Base-by-base conservation (phyloP, 1,140 invertebrate species). In the Grapholita molesta region DNA sequence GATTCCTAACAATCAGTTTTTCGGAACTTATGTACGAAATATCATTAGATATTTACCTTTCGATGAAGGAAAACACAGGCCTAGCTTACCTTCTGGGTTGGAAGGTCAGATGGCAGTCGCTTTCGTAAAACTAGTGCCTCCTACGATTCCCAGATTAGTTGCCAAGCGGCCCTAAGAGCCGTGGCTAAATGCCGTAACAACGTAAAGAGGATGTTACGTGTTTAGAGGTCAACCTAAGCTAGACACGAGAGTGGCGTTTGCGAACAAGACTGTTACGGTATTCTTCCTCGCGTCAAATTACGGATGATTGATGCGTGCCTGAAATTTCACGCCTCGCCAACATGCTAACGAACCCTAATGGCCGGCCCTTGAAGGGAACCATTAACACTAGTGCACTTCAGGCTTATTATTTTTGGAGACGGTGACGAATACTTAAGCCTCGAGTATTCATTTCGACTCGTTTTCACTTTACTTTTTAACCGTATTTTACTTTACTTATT, bases 271-370 rank as follows among this genome's bases (percentile, higher is more conserved):
- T 48, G 42, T 48, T 21, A 69, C 66, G 64, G 53, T 67, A 55
- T 67, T 74, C 69, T 70, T 74, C 55, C 67, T 42, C 33, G 57
- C 72, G 74, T 76, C 74, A 76, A 73, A 76, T 76, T 76, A 76
- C 61, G 57, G 48, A 73, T 76, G 74, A 76, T 76, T 73, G 70
- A 76, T 76, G 71, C 35, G 42, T 48, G 42, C 42, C 42, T 48
- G 6, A 48, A 48, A 48, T 48, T 48, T 48, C 42, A 48, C 42
- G 42, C 42, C 42, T n/a, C 42, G 42, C 9, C 23, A 42, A 52
- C 25, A 25, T 42, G 28, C 42, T 64, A 53, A 33, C 61, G 35
- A 33, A 65, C 67, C 67, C 72, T 77, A 79, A 74, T 74, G 74
- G 71, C 64, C 72, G 74, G 67, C 74, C 81, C 76, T 48, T 21